Evolutionary conservation across 2,113 vertebrate species (phyloP), one percentile per base, ranked within the genome.

Genomic region (Herpetotheres cachinnans): DNA sequence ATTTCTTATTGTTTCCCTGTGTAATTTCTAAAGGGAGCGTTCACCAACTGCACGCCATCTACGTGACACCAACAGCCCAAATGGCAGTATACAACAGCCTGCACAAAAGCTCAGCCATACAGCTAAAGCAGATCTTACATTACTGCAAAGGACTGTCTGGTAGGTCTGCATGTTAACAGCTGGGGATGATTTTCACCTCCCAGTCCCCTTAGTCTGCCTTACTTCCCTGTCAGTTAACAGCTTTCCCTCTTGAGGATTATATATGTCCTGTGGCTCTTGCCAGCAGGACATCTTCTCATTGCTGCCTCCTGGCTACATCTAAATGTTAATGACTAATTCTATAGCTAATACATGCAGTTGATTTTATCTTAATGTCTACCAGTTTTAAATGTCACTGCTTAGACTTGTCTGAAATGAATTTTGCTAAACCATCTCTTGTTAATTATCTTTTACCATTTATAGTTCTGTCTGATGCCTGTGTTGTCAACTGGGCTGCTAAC

Each of bases 301-400:
- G 66, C 62, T 92, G 70, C 95, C 94, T 97, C 58, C 74, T 76
- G 66, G 95, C 85, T 96, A 93, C 61, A 40, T 90, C 95, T 90
- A 95, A 96, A 97, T 95, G 94, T 96, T 96, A 96, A 93, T 95
- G 78, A 93, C 66, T 95, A 93, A 95, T 93, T 93, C 92, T 95
- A 96, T 65, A 93, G 62, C 85, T 95, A 95, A 97, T 93, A 90
- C 54, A 72, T 77, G 90, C 70, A 63, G 88, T 56, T 93, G 90
- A 86, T 96, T 97, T 88, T 94, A 82, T 94, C 92, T 90, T 72
- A 93, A 94, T 72, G 66, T 82, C 94, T 96, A 93, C 61, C 29
- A 88, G 82, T 90, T 96, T 76, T 93, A 97, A 96, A 97, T 95
- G 94, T 95, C 96, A 96, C 74, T 76, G 78, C 88, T 90, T 85